These are phyloP conservation scores for Camptogramma bilineatum DNA, from an alignment of 2,888 invertebrate genomes.

Conservation along the genomic window DNA sequence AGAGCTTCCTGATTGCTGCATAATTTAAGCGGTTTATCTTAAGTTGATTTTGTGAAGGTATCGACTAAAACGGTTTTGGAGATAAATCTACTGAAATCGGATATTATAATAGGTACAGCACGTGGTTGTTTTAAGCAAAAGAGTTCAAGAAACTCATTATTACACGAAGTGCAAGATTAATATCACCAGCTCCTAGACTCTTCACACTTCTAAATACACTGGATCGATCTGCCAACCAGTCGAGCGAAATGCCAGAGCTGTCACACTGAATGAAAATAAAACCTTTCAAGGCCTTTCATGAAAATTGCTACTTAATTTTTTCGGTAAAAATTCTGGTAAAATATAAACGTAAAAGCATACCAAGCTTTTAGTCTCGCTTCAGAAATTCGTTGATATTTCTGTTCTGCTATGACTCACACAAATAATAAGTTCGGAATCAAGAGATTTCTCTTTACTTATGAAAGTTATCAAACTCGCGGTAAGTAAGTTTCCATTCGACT, in stretches of 20 bases:
- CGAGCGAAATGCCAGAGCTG: slow-evolving; percentile 28
- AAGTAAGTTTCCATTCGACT: slow-evolving; percentile 36
- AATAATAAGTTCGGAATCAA: slow-evolving; percentile 14
- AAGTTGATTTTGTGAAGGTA: not conserved
- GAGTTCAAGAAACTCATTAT: not conserved
- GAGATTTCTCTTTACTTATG: slow-evolving; percentile 33
- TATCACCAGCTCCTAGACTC: slow-evolving; percentile 1
- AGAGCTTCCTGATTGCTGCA: not conserved
- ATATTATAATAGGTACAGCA: too few species aligned
- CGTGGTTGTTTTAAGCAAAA: too few species aligned
- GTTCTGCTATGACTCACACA: not conserved
- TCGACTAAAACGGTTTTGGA: too few species aligned
- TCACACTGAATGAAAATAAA: slow-evolving; percentile 39
- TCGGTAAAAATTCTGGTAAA: slow-evolving; percentile 22
- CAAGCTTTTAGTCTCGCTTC: slow-evolving; percentile 18
- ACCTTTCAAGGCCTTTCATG: slow-evolving; percentile 39
- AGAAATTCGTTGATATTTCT: not conserved
- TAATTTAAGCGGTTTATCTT: not conserved
- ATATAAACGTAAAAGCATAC: slow-evolving; percentile 21
- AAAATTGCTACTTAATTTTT: slow-evolving; percentile 41
- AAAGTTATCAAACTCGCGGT: slow-evolving; percentile 30
- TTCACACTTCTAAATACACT: slow-evolving; percentile 24
- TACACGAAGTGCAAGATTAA: slow-evolving; percentile 2
- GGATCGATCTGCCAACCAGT: slow-evolving; percentile 37
- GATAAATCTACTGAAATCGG: not conserved